Evolutionary conservation across 2,888 invertebrate genomes (phyloP).

Genomic region (Heliothis peltigera): DNA sequence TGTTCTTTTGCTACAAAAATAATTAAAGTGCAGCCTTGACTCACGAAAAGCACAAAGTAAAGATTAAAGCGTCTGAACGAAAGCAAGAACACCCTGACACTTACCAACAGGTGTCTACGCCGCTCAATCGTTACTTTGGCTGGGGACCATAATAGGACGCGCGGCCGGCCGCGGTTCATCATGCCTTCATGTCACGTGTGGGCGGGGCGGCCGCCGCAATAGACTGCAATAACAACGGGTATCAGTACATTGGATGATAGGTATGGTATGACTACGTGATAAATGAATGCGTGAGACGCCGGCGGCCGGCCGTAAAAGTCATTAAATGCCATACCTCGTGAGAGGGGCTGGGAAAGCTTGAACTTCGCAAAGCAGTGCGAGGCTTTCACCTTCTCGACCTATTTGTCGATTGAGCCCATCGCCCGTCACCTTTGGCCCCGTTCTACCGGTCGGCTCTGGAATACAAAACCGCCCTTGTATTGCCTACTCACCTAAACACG

Average conservation of each 20-base stretch:
- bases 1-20: conserved; percentile 59
- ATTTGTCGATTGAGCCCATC: conserved; percentile 90
- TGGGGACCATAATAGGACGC: conserved; percentile 80
- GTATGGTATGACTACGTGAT: conserved; percentile 83
- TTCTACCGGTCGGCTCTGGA: conserved; percentile 93
- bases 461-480: conserved; percentile 77
- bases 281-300: conserved; percentile 87
- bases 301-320: conserved; percentile 77
- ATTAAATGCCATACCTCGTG: conserved; percentile 91
- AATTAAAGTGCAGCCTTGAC: conserved; percentile 75
- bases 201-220: conserved; percentile 83
- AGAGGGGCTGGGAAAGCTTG: conserved; percentile 94
- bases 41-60: conserved; percentile 88
- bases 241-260: conserved; percentile 85
- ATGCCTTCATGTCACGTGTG: conserved; percentile 85
- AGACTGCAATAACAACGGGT: conserved; percentile 88
- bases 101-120: conserved; percentile 89
- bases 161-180: conserved; percentile 89
- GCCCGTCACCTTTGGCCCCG: conserved; percentile 91
- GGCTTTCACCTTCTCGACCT: conserved; percentile 82
- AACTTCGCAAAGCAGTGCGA: conserved; percentile 93
- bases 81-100: conserved; percentile 89
- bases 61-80: conserved; percentile 87
- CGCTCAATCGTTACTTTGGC: conserved; percentile 89
- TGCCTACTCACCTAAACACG: conserved; percentile 91